These are phyloP conservation scores for Globicephala melas DNA, from an alignment of 2,113 vertebrate genomes.

Conservation along the genomic window DNA sequence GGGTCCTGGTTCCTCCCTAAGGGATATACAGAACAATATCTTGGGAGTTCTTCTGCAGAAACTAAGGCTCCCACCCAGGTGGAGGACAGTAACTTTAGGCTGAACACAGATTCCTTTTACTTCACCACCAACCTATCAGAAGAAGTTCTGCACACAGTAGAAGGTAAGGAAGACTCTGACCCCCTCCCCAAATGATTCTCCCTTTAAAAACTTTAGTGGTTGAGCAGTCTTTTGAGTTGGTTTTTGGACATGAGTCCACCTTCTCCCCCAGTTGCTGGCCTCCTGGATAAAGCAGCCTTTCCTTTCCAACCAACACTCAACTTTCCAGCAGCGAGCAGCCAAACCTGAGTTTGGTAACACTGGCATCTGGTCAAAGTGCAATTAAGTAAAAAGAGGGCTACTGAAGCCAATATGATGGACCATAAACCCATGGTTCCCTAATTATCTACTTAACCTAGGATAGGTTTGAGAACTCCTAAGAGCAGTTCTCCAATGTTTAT, in stretches of 20 bases:
- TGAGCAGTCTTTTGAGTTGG: background rate
- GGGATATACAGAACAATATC: background rate
- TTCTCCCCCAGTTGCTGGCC: background rate
- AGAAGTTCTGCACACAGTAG: background rate
- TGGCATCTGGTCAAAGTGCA: background rate
- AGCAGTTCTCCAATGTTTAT: background rate
- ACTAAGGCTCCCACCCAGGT: background rate
- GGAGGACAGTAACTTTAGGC: background rate
- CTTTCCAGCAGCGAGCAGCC: background rate
- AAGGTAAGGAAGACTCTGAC: background rate
- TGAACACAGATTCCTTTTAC: background rate
- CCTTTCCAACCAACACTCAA: background rate
- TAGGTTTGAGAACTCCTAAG: background rate
- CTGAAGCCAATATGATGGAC: background rate
- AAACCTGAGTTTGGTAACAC: background rate
- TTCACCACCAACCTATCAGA: background rate
- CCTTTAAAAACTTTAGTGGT: background rate
- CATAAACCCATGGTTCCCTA: background rate
- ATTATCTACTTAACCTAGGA: background rate
- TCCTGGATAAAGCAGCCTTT: background rate
- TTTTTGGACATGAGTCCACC: background rate
- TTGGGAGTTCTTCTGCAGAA: background rate
- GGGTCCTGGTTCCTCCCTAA: background rate
- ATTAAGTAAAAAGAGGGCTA: background rate
- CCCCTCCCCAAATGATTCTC: background rate